A percentile compares a stretch with the other conserved stretches of the same genome.
phyloP scores from a whole-genome alignment of 2,113 vertebrate genomes.

The Paradoxurus hermaphroditus region DNA sequence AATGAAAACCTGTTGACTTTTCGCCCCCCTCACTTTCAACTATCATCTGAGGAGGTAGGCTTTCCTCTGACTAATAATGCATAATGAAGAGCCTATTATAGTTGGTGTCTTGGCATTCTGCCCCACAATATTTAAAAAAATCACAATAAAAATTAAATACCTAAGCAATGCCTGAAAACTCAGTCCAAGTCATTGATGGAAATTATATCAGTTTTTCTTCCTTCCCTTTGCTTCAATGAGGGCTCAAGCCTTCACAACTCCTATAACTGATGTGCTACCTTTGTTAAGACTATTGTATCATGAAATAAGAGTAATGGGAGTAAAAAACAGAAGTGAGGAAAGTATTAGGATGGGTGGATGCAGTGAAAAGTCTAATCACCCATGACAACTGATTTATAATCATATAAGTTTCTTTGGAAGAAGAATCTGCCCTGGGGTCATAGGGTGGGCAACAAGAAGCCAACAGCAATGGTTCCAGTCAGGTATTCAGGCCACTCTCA shows the following conservation, averaged over 20 bases:
- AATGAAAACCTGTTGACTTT: neutral
- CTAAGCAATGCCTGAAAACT: slow-evolving; percentile 1
- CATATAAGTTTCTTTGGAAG: slow-evolving; percentile 71
- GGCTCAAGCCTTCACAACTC: slow-evolving; percentile 57
- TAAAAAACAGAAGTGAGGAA: slow-evolving; percentile 69
- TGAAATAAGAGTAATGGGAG: slow-evolving; percentile 46
- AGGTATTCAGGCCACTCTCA: neutral
- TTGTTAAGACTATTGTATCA: slow-evolving; percentile 73
- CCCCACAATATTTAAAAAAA: slow-evolving; percentile 1
- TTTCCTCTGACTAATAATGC: neutral
- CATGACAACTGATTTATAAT: slow-evolving; percentile 76
- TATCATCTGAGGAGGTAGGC: neutral
- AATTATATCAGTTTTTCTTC: slow-evolving; percentile 6
- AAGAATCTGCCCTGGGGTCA: slow-evolving; percentile 51
- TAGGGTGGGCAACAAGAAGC: neutral
- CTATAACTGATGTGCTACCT: slow-evolving; percentile 68
- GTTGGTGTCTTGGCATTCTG: neutral
- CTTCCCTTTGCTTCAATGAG: slow-evolving; percentile 14
- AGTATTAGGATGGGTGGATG: slow-evolving; percentile 67
- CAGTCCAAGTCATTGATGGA: slow-evolving; percentile 8
- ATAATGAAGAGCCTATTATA: neutral
- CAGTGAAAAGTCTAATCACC: slow-evolving; percentile 69
- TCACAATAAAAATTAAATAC: slow-evolving; percentile 29
- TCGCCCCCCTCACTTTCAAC: neutral
- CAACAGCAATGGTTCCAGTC: neutral